phyloP scores from a whole-genome alignment of 2,113 vertebrate genomes.

The Prionailurus viverrinus region DNA sequence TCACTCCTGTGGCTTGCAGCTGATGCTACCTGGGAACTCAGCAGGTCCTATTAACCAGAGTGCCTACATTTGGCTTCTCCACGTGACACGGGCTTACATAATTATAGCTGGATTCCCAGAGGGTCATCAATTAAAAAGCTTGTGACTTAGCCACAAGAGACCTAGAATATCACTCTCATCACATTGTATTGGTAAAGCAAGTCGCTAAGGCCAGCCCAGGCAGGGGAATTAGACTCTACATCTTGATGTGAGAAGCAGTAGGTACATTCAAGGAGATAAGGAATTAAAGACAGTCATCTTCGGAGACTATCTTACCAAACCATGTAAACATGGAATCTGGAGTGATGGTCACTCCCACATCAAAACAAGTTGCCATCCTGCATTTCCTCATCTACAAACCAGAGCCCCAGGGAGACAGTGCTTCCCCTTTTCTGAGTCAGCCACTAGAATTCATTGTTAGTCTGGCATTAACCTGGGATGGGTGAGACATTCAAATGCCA shows the following conservation, averaged over 20 bases:
- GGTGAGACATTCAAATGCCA: neutral
- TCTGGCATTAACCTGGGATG: neutral
- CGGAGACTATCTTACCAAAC: neutral
- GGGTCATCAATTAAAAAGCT: neutral
- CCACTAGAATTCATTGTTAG: neutral
- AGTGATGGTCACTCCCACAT: neutral
- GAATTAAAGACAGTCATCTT: neutral
- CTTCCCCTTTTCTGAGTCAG: neutral
- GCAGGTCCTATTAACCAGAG: neutral
- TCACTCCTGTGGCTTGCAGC: neutral
- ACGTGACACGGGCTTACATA: neutral
- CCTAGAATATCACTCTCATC: neutral
- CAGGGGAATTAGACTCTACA: neutral
- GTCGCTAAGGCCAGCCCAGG: neutral
- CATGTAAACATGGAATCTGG: neutral
- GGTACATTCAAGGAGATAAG: neutral
- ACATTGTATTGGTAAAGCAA: neutral
- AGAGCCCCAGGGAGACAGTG: neutral
- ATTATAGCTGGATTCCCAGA: neutral
- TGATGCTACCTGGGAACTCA: neutral
- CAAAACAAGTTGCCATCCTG: neutral
- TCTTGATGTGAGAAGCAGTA: neutral
- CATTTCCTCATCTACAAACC: neutral
- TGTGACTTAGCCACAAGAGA: conserved; percentile 7
- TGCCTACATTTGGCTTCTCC: neutral